phyloP scores from a whole-genome alignment of 2,888 invertebrate genomes.

The Luffia ferchaultella region DNA sequence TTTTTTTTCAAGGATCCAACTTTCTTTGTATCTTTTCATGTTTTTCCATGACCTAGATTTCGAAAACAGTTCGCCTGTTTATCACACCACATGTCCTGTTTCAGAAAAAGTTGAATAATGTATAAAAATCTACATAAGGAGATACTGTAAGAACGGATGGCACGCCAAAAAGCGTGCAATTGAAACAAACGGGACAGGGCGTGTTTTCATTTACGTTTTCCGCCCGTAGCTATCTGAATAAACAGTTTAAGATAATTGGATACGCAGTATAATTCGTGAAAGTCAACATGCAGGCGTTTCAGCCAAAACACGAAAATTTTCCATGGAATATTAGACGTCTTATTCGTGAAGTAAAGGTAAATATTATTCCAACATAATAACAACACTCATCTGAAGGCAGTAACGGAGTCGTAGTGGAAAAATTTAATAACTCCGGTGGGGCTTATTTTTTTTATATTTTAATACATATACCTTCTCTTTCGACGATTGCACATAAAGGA shows the following conservation, averaged over 20 bases:
- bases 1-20: too few species aligned
- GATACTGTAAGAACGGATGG: constrained; percentile 16
- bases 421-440: too few species aligned
- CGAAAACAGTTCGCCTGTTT: background rate
- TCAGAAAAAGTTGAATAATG: constrained; percentile 5
- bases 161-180: constrained; percentile 29
- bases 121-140: constrained; percentile 25
- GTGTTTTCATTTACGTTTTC: constrained; percentile 61
- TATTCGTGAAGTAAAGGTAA: background rate
- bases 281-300: background rate
- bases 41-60: constrained; percentile 2
- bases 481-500: too few species aligned
- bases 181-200: constrained; percentile 26
- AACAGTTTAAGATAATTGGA: background rate
- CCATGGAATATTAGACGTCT: background rate
- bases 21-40: too few species aligned
- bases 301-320: background rate
- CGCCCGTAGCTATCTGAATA: background rate
- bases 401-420: too few species aligned
- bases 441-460: too few species aligned
- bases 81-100: background rate
- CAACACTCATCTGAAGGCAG: too few species aligned
- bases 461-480: too few species aligned
- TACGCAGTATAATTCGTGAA: background rate
- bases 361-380: background rate